These are phyloP conservation scores for Trinectes maculatus DNA, from an alignment of 2,113 vertebrate species.

Conservation along the genomic window DNA sequence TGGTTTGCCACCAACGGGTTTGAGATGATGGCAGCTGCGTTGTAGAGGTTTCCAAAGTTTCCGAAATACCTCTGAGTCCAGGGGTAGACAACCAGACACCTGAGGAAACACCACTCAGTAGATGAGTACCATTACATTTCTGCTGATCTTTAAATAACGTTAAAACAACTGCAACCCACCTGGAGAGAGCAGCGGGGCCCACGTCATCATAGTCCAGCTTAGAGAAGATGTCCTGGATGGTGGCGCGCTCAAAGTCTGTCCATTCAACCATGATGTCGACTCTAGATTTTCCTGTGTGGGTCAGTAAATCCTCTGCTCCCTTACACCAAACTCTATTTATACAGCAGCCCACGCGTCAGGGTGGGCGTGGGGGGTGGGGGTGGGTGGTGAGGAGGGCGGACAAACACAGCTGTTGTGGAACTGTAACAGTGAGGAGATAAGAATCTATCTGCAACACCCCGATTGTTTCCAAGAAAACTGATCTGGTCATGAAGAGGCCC, in stretches of 20 bases:
- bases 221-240: constrained; percentile 65
- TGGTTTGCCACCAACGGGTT: constrained; percentile 83
- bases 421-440: neutral
- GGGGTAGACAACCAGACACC: constrained; percentile 83
- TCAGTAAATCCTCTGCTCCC: neutral
- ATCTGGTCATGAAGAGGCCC: neutral
- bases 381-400: neutral
- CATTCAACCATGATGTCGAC: constrained; percentile 72
- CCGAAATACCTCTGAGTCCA: constrained; percentile 84
- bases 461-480: constrained; percentile 1
- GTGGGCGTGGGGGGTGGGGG: too few relatives aligned
- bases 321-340: neutral
- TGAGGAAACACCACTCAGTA: constrained; percentile 33
- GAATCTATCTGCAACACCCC: neutral
- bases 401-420: neutral
- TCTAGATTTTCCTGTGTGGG: neutral
- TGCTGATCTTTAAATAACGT: too few relatives aligned
- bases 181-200: constrained; percentile 48
- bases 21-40: constrained; percentile 63
- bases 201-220: constrained; percentile 51
- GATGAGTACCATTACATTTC: too few relatives aligned
- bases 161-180: constrained; percentile 12
- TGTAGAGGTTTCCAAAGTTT: constrained; percentile 86
- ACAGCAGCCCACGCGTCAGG: neutral
- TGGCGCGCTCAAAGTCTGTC: constrained; percentile 69